Evolutionary conservation across 2,888 invertebrate genomes (phyloP), one percentile per base, ranked within the genome.

Genomic region (Mechanitis mazaeus): DNA sequence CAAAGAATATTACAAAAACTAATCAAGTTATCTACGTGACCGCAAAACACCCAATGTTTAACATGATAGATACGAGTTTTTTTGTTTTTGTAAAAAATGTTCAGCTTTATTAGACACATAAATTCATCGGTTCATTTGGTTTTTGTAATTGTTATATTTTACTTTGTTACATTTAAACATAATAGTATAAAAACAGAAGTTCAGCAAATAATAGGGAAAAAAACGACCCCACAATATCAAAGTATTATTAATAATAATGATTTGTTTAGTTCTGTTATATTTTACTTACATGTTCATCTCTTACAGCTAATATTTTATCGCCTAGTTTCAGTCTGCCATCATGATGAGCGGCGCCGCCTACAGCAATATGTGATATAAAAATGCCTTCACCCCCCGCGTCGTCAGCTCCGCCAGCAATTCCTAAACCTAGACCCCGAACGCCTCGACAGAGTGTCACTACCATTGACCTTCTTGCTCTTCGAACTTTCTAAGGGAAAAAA

Each of bases 231-330:
- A 42, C 6, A 35, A 35, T 42, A 5, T 3, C 6, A 9, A 9
- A 42, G 11, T 9, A 11, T 42, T 28, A 50, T 7, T 50, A 7
- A 50, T 50, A 50, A 28, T 20, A 31, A 50, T 9, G 50, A 7
- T 50, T 31, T 6, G 7, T 11, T 11, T 31, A 7, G 31, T 28
- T 38, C 9, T 31, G 2, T 55, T 11, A 55, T 33, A 31, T 1
- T 54, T 42, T 54, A 84, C 90, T 85, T 67, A 90, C 91, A 73
- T 88, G 83, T 72, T 87, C 84, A 74, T 90, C 87, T 68, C 87
- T 84, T 45, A 91, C 90, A 69, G 91, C 91, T 70, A 91, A 77
- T 75, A 91, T 89, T 75, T 89, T 87, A 81, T 91, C 91, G 64
- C 91, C 91, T 75, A 90, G 72, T 71, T 85, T 82, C 68, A 91